Evolutionary conservation across 1,140 invertebrate genomes (phyloP), one percentile per base, ranked within the genome.

Genomic region (Pygmarrhopalites habei): DNA sequence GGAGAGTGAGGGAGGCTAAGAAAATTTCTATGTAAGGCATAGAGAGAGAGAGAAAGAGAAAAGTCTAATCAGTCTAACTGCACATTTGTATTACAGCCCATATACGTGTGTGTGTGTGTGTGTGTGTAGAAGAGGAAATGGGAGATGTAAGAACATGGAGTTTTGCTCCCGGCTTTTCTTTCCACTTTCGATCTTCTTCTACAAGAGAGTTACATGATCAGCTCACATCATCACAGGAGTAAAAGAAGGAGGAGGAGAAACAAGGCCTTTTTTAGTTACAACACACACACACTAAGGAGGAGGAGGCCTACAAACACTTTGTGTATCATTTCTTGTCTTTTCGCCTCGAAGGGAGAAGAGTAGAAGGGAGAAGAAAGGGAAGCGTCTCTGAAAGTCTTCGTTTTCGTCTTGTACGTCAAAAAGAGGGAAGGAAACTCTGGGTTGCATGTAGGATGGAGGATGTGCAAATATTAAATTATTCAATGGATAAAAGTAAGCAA

Each of bases 391-490:
- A n/a, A n/a, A n/a, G n/a, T n/a, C n/a, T n/a, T n/a, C n/a, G n/a
- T n/a, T n/a, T n/a, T n/a, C n/a, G n/a, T n/a, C n/a, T n/a, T n/a
- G n/a, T n/a, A n/a, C n/a, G n/a, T n/a, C n/a, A n/a, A n/a, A n/a
- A n/a, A 41, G 39, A 41, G 39, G 39, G 39, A 41, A n/a, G 39
- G 39, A 41, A 41, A 41, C 39, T 41, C n/a, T 41, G 39, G 39
- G 39, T n/a, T 41, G 39, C 12, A 12, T 41, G 39, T 12, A n/a
- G 12, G 7, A 51, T 51, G 47, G 7, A 51, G 14, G 23, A 51
- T 51, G 47, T 51, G 47, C 19, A 51, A 55, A 55, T 23, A 55
- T 26, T 55, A 23, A 23, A 55, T 55, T 15, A 55, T 26, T 55
- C 23, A 55, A 55, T 55, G 52, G 15, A 26, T 41, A 41, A 41